Evolutionary conservation across 2,113 vertebrate genomes (phyloP), one percentile per base, ranked within the genome.

Genomic region (Ochotona princeps): DNA sequence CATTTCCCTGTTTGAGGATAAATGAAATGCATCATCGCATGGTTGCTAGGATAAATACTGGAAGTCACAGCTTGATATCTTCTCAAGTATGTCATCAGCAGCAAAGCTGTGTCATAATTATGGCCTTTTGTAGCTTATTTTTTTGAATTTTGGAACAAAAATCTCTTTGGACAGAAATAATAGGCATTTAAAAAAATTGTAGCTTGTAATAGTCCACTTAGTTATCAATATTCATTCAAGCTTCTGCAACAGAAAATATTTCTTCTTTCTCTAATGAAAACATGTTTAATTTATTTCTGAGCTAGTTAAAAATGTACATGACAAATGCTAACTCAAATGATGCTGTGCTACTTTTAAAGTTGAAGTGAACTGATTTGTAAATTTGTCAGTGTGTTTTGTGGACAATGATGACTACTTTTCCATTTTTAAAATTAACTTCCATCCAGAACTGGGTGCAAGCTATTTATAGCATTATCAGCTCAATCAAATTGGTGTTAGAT

Each of bases 401-500:
- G 75, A 79, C 54, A 94, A 13, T 65, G 90, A 93, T 97, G 95
- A 4, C 26, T 25, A 91, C 95, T 90, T 0, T 57, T n/a, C 0
- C 10, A 44, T 87, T 94, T 20, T 86, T 96, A 92, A 80, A 96
- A 90, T 96, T 96, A 95, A 92, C 49, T 91, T 91, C 78, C 84
- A 72, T 96, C 63, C 92, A 82, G 67, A 97, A 89, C 70, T 51
- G 18, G 3, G 83, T 60, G 44, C 47, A 92, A 74, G 78, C 63
- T 96, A 85, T 94, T 90, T 96, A 47, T 12, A 54, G 9, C 28
- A 84, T 95, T 94, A 82, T 88, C 89, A 94, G 7, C 8, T 94
- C 87, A 72, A 87, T 96, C 28, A 91, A 80, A 88, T 81, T 0
- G 10, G 18, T 92, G 10, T 69, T 97, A 88, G 83, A 92, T 69